Base-by-base conservation (phyloP, 2,888 invertebrate species). In the Ctenicera cuprea region DNA sequence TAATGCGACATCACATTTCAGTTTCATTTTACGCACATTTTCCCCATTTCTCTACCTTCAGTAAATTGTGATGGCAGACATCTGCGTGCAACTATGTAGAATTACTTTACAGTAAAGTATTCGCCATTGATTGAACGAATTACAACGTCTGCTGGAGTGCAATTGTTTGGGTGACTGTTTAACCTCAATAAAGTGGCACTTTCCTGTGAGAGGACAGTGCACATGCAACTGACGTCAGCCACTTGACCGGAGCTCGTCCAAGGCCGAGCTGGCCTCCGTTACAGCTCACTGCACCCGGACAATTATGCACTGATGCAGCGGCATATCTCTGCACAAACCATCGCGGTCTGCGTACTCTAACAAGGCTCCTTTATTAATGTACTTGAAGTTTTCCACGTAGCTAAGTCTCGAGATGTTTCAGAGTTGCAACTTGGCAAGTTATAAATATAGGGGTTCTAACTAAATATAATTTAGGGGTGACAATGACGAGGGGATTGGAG, bases 161-260 rank as follows among this genome's bases (percentile, higher is more conserved):
- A 77, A 64, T 76, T 75, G 73, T 74, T 76, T 76, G 75, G 74
- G 75, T 77, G 75, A 74, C 64, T 74, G 71, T 70, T 74, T 78
- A 76, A 77, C 75, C 73, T 76, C 76, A 72, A 74, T 79, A 76
- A 76, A 74, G 72, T 71, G 73, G 71, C 68, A 77, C 73, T 76
- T 75, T 77, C 76, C 76, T 77, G 75, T 74, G 62, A 71, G 76
- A 75, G 71, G 65, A 70, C 62, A 68, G 61, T 76, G 76, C 75
- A 75, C 70, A 77, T 77, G 76, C 76, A 77, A 71, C 73, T 78
- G 78, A 80, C 78, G 80, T 80, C 80, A 79, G 65, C 76, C 75
- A 77, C 75, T 80, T 80, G 77, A 79, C 80, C 77, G 77, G 75
- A 76, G 75, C 75, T 71, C 76, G 73, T 70, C 78, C 80, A 80